A percentile compares a stretch with the other conserved stretches of the same genome.
Conservation (phyloP, 2,113 vertebrate species). For the Hippolais icterina region DNA sequence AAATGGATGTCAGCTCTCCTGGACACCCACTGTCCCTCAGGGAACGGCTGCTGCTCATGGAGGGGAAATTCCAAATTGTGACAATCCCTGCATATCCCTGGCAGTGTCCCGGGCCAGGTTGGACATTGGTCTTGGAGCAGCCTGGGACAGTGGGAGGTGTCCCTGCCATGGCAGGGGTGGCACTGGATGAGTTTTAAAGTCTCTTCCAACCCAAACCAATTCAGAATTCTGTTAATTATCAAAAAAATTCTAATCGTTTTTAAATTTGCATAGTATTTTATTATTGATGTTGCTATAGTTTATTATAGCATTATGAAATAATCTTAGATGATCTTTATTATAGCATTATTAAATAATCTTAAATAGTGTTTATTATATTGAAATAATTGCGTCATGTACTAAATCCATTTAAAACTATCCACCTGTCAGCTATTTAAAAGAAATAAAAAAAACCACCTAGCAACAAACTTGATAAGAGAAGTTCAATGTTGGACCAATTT, state of each 20-base stretch:
- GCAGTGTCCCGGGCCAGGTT: neutral
- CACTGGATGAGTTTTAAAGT: neutral
- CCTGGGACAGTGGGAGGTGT: neutral
- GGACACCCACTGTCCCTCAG: fast-evolving
- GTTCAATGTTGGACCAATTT: neutral
- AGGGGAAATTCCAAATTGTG: fast-evolving
- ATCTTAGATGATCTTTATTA: neutral
- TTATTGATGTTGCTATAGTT: neutral
- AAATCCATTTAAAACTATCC: neutral
- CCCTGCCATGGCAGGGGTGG: neutral
- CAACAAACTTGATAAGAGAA: neutral
- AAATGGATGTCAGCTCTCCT: fast-evolving
- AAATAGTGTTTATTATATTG: neutral
- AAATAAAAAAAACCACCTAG: neutral
- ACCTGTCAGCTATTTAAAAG: neutral
- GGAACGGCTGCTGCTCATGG: fast-evolving
- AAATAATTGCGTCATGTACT: neutral
- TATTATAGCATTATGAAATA: neutral
- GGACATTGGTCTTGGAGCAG: neutral
- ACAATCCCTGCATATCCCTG: neutral
- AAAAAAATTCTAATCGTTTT: fast-evolving
- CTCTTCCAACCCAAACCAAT: neutral
- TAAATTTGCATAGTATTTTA: fast-evolving
- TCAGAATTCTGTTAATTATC: neutral
- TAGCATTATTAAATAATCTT: neutral